A percentile compares a stretch with the other conserved stretches of the same genome.
These are phyloP conservation scores for Leuciscus idus DNA, from an alignment of 2,113 vertebrate genomes.

Conservation along the genomic window DNA sequence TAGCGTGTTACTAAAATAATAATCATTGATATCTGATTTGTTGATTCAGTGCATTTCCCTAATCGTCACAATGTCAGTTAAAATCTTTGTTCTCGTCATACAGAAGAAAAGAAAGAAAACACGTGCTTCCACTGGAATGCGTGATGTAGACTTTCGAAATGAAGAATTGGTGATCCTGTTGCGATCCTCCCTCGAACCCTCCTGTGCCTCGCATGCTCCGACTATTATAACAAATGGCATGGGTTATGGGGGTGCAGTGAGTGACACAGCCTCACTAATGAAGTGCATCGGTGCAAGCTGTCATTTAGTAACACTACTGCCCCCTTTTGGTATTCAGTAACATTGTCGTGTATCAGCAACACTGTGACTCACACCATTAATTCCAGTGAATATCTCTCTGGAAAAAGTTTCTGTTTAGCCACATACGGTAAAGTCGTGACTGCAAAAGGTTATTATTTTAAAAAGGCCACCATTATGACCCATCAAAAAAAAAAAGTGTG, in stretches of 20 bases:
- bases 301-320: slow-evolving; percentile 32
- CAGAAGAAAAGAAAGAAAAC: not conserved
- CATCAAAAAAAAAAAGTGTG: not conserved
- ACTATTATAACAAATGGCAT: slow-evolving; percentile 43
- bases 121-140: slow-evolving; percentile 5
- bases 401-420: not conserved
- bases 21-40: not conserved
- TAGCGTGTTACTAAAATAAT: not conserved
- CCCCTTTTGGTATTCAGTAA: slow-evolving; percentile 7
- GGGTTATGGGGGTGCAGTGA: slow-evolving; percentile 5
- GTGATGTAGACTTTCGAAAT: not conserved
- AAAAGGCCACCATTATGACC: too few relatives aligned
- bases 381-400: not conserved
- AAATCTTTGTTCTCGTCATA: not conserved
- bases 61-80: not conserved
- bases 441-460: too few relatives aligned
- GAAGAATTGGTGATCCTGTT: not conserved
- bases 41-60: not conserved
- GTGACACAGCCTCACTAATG: not conserved
- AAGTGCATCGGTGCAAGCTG: not conserved
- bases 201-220: slow-evolving; percentile 20
- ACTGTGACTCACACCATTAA: not conserved
- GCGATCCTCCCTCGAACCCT: not conserved
- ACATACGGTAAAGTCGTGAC: too few relatives aligned
- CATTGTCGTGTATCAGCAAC: not conserved